Base-by-base conservation (phyloP, 1,140 invertebrate genomes). In the Trichomalopsis sarcophagae region DNA sequence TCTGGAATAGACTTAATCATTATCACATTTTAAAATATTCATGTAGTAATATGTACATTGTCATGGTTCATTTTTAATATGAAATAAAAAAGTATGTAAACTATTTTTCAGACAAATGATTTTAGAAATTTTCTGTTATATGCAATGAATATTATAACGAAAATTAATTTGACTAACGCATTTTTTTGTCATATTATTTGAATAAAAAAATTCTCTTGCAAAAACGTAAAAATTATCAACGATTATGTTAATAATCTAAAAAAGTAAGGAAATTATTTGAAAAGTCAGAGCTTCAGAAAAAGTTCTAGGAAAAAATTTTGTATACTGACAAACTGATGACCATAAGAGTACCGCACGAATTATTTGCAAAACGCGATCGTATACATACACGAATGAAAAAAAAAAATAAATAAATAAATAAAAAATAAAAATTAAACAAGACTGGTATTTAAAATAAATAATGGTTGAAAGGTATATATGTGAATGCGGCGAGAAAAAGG, bases 361-460 rank as follows among this genome's bases (percentile, higher is more conserved):
- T 13, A 71, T n/a, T 71, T 71, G 55, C 17, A 62, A 71, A 71
- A 68, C 27, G n/a, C 66, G 36, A 71, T 73, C 21, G 68, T 71
- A 21, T n/a, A 13, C 23, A 71, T 85, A 75, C 21, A 73, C 47
- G n/a, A 62, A 84, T 14, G 79, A 36, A 84, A 85, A 1, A 27
- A 27, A 27, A 84, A 36, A 84, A 85, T 27, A 27, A 27, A 27
- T 27, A 81, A 71, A 71, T n/a, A 68, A n/a, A n/a, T n/a, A n/a
- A n/a, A 84, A 36, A 84, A 85, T 27, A 27, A 27, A 27, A 81
- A 71, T 33, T n/a, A 68, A 78, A 68, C 21, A 55, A 86, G 85
- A 86, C 85, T 86, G 85, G 75, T 86, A 82, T 68, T 82, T 71
- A 83, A 82, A 86, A 71, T 82, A 82, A 66, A 82, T 83, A 79